These are phyloP conservation scores for Nannoperca obscura DNA, from an alignment of 2,797 vertebrate species.

Conservation along the genomic window DNA sequence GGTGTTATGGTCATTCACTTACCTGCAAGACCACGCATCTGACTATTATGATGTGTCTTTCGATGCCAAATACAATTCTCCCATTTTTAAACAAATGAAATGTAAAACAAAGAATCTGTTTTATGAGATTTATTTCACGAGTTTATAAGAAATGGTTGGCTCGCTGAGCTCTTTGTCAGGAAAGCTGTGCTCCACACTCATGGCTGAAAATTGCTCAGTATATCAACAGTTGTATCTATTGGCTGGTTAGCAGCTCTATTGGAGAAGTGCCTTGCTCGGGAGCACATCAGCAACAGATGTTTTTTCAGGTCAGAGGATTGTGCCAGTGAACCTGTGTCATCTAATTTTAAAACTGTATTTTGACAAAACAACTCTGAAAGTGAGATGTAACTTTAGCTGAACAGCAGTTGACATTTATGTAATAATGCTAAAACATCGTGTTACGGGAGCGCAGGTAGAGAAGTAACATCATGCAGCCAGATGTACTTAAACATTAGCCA, in stretches of 20 bases:
- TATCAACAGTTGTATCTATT: background rate
- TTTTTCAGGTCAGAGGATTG: background rate
- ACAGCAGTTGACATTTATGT: background rate
- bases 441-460: background rate
- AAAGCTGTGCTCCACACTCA: background rate
- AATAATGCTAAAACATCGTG: background rate
- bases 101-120: slow-evolving; percentile 1
- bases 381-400: background rate
- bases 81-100: background rate
- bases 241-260: background rate
- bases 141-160: background rate
- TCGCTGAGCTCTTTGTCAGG: background rate
- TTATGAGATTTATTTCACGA: background rate
- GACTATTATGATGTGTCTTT: background rate
- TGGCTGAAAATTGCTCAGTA: no score
- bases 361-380: background rate
- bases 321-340: background rate
- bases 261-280: background rate
- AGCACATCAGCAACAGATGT: background rate
- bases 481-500: background rate
- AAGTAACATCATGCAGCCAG: no score
- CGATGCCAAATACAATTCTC: background rate
- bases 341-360: background rate
- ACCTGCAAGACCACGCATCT: slow-evolving; percentile 1
- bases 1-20: slow-evolving; percentile 22